Conservation (phyloP, 2,888 invertebrate species). For the Megamerina dolium region DNA sequence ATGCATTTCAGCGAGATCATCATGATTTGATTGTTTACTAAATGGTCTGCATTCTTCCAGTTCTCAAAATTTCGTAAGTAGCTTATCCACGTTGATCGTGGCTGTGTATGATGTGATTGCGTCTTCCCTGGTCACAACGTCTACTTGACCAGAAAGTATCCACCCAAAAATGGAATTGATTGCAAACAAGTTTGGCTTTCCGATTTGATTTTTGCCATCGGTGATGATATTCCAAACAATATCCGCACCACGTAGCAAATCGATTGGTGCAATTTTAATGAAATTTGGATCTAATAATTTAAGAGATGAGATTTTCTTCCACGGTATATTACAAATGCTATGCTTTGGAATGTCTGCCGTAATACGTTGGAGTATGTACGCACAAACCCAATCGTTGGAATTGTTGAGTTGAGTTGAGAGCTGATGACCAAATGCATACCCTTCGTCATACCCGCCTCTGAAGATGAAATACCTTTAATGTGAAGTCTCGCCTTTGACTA, state of each 20-base stretch:
- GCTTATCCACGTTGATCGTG: too few relatives aligned
- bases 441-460: not conserved
- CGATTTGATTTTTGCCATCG: not conserved
- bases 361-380: too few relatives aligned
- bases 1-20: conserved; percentile 6
- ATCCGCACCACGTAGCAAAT: not conserved
- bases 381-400: too few relatives aligned
- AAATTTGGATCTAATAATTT: too few relatives aligned
- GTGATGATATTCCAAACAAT: not conserved
- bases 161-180: conserved; percentile 2
- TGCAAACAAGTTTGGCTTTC: not conserved
- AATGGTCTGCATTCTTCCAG: conserved; percentile 1
- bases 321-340: not conserved
- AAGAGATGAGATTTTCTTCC: not conserved
- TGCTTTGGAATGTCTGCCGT: not conserved
- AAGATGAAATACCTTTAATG: conserved; percentile 2
- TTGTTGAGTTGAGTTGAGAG: conserved; percentile 1
- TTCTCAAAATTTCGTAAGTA: not conserved
- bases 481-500: not conserved
- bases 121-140: not conserved
- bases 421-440: not conserved
- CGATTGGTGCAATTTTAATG: not conserved
- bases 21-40: not conserved
- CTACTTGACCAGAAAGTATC: not conserved
- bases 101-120: not conserved